Evolutionary conservation across 2,797 vertebrate genomes (phyloP).

Genomic region (Epinephelus awoara): DNA sequence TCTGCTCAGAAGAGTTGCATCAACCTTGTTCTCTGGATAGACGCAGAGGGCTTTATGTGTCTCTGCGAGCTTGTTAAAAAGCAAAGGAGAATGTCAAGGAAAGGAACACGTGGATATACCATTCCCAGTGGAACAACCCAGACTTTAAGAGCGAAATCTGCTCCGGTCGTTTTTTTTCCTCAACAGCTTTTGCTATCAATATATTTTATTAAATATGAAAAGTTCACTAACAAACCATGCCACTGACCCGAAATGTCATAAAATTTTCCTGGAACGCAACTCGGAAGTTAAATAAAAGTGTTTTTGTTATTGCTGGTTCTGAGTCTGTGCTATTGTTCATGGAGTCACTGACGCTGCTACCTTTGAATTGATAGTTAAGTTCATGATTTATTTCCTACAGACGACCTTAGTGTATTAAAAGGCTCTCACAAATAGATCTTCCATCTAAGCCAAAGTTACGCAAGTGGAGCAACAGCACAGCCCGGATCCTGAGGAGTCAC

Average conservation of each 20-base stretch:
- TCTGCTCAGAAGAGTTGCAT: conserved; percentile 70
- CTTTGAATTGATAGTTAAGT: conserved; percentile 50
- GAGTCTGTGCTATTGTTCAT: conserved; percentile 63
- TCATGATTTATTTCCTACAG: conserved; percentile 65
- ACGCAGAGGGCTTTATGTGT: conserved; percentile 74
- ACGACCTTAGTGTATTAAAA: conserved; percentile 48
- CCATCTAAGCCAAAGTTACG: conserved; percentile 26
- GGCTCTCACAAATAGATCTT: conserved; percentile 48
- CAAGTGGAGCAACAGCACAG: conserved; percentile 18
- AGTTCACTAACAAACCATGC: conserved; percentile 72
- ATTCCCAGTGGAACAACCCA: conserved; percentile 70
- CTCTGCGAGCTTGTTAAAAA: conserved; percentile 82
- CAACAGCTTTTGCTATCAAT: conserved; percentile 73
- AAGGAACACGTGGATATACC: conserved; percentile 74
- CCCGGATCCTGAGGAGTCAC: conserved; percentile 3
- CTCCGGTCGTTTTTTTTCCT: conserved; percentile 40
- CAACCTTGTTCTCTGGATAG: conserved; percentile 65
- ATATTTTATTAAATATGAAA: conserved; percentile 80
- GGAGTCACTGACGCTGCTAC: conserved; percentile 58
- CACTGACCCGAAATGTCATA: conserved; percentile 72
- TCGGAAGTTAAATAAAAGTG: conserved; percentile 80
- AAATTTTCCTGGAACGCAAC: conserved; percentile 81
- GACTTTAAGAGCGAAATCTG: conserved; percentile 76
- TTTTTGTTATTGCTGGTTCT: conserved; percentile 65
- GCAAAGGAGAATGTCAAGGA: conserved; percentile 76